Evolutionary conservation across 2,888 invertebrate species (phyloP), one percentile per base, ranked within the genome.

Genomic region (Taphrorychus bicolor): DNA sequence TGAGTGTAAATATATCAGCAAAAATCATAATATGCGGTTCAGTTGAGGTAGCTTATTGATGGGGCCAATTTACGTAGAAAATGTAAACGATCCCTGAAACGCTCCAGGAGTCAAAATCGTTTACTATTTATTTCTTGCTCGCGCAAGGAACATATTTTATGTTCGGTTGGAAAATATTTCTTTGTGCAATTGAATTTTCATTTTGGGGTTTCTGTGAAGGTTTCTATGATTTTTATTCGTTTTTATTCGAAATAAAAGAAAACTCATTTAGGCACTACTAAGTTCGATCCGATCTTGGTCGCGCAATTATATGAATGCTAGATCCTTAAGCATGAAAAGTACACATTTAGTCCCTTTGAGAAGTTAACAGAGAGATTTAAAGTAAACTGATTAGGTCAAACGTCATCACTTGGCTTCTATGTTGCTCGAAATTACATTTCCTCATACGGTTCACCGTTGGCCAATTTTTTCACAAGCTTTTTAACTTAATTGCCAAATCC

Each of bases 401-500:
- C n/a, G 14, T 11, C 21, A 51, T 21, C 22, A 51, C 17, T 51
- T 51, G 7, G 21, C 51, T 51, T 22, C 21, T 14, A 22, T 51
- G 22, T 51, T 19, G 51, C 51, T 51, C 21, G 45, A 45, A 59
- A 51, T 49, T 59, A 51, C 49, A 51, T 59, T 58, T 51, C 51
- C 40, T 14, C 18, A 59, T 48, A 11, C 23, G 18, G 24, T 18
- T 42, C 16, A 42, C 23, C 54, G 42, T 56, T 18, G 22, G 54
- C 48, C 49, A 49, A 49, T 40, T 63, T 63, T 63, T 63, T 63
- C 63, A 19, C 41, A 63, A 57, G 59, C 53, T 65, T 65, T 65
- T 65, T 59, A 65, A 59, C 59, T 59, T 53, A 65, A 65, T 65
- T 65, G 59, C 59, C 53, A 59, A 65, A 65, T 65, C 65, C 61